phyloP scores from a whole-genome alignment of 2,888 invertebrate genomes.

The Tethea ocularis region DNA sequence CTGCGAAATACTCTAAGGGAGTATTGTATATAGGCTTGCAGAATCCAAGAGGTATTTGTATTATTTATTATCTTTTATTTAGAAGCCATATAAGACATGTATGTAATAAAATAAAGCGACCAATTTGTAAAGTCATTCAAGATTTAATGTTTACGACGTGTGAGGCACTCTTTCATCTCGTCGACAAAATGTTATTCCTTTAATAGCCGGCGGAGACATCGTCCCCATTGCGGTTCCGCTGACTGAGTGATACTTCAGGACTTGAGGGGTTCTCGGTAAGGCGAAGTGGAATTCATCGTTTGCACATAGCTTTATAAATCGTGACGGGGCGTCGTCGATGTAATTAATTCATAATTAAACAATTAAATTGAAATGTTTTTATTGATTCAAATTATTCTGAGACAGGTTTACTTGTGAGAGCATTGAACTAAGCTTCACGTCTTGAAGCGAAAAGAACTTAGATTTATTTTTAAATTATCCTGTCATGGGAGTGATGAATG shows the following conservation, averaged over 20 bases:
- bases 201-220: constrained; percentile 4
- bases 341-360: background rate
- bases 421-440: background rate
- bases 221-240: background rate
- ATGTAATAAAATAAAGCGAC: background rate
- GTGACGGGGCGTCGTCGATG: background rate
- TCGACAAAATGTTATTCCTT: constrained; percentile 9
- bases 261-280: background rate
- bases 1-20: background rate
- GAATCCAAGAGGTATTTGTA: no score
- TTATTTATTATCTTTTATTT: no score
- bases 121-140: constrained; percentile 7
- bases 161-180: constrained; percentile 1
- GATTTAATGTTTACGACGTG: constrained; percentile 1
- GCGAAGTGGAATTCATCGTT: background rate
- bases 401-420: background rate
- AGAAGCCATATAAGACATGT: background rate
- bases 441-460: no score
- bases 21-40: background rate
- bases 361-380: background rate
- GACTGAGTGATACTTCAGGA: constrained; percentile 1
- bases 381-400: background rate
- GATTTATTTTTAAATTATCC: no score
- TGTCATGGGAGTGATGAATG: no score
- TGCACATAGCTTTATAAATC: background rate